These are phyloP conservation scores for Amphiprion clarkii DNA, from an alignment of 2,797 vertebrate genomes.

Conservation along the genomic window DNA sequence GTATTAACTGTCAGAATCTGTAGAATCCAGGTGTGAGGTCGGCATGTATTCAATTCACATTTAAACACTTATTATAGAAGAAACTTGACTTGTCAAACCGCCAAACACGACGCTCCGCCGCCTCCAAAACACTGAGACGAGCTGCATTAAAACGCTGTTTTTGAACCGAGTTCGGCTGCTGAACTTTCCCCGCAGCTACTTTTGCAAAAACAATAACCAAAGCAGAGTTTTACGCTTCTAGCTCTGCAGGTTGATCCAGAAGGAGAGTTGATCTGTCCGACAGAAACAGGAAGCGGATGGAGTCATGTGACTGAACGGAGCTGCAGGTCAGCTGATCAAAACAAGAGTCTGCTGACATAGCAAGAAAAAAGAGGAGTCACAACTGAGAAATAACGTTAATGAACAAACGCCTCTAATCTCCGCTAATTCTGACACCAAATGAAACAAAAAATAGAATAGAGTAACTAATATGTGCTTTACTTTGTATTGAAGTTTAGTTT, in stretches of 20 bases:
- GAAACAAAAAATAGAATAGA: too few relatives aligned
- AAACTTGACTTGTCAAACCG: background rate
- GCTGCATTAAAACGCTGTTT: background rate
- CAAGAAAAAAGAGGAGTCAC: too few relatives aligned
- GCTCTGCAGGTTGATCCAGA: too few relatives aligned
- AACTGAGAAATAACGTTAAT: too few relatives aligned
- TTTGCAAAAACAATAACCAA: too few relatives aligned
- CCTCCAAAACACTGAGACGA: background rate
- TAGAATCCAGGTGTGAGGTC: background rate
- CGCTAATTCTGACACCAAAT: too few relatives aligned
- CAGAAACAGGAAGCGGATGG: constrained; percentile 40
- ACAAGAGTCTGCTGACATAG: constrained; percentile 10
- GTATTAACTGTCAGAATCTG: rapidly evolving
- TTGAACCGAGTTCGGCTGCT: background rate
- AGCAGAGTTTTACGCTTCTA: too few relatives aligned
- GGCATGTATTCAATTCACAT: background rate
- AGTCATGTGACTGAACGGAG: constrained; percentile 64
- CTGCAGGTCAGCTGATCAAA: constrained; percentile 68
- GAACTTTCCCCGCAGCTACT: too few relatives aligned
- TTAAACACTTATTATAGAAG: rapidly evolving
- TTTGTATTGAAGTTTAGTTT: too few relatives aligned
- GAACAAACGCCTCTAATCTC: too few relatives aligned
- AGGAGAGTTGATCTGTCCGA: background rate
- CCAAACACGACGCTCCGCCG: background rate
- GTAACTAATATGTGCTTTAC: too few relatives aligned